Evolutionary conservation across 1,140 invertebrate genomes (phyloP).

Genomic region (Ceratina japonica): DNA sequence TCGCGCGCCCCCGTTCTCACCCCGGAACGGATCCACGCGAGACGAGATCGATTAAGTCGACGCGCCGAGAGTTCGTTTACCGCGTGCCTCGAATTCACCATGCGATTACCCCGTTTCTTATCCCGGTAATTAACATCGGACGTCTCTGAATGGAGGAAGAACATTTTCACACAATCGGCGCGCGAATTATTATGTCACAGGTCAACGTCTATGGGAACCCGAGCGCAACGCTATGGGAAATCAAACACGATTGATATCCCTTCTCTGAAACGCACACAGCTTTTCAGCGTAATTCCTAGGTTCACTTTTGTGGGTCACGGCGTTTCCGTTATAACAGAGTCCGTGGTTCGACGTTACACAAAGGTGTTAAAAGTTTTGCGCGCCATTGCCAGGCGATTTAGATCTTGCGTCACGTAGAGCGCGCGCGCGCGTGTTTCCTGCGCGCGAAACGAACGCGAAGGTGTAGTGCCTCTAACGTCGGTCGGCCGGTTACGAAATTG

Average conservation of each 20-base stretch:
- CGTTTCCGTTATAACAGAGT: slow-evolving; percentile 31
- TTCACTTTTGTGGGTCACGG: slow-evolving; percentile 20
- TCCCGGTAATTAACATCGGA: too few species aligned
- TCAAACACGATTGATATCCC: background rate
- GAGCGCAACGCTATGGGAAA: background rate
- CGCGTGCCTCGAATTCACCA: too few species aligned
- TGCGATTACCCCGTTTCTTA: too few species aligned
- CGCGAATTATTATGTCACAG: too few species aligned
- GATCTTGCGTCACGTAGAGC: slow-evolving; percentile 28
- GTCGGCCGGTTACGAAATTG: slow-evolving; percentile 33
- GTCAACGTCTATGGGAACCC: too few species aligned
- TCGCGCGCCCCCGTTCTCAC: slow-evolving; percentile 31
- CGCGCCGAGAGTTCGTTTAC: too few species aligned
- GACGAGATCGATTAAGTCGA: background rate
- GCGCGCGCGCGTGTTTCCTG: slow-evolving; percentile 21
- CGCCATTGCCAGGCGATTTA: slow-evolving; percentile 15
- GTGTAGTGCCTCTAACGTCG: background rate
- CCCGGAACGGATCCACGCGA: background rate
- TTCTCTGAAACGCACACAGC: background rate
- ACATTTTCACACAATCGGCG: too few species aligned
- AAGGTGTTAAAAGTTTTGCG: slow-evolving; percentile 20
- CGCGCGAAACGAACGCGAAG: background rate
- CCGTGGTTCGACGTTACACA: background rate
- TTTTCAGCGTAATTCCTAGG: background rate
- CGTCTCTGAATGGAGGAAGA: too few species aligned